Base-by-base conservation (phyloP, 2,888 invertebrate genomes). In the Neocrepidodera transversa region DNA sequence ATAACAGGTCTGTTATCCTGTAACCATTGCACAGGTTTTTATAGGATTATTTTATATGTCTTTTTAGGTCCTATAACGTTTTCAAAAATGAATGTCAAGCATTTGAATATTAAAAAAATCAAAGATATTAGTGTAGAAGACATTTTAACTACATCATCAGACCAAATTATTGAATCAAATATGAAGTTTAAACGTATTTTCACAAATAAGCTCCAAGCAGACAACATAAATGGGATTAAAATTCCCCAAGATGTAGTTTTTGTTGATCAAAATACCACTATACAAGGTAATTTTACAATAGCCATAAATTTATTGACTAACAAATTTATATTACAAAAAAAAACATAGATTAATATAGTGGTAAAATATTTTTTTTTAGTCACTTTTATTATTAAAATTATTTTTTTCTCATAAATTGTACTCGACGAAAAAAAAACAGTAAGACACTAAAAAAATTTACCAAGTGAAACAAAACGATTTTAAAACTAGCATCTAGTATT, bases 111-210 rank as follows among this genome's bases (percentile, higher is more conserved):
- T n/a, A 61, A 67, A 23, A 65, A 60, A 18, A 23, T 77, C 13
- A 64, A 68, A 10, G 66, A 64, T 35, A 58, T 70, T 2, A 23
- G 60, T 20, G 55, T 66, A 26, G 58, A 66, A 7, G 50, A 70
- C 14, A 62, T 77, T 8, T 53, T 78, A 23, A 78, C 78, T n/a
- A 69, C 66, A 36, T 64, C 73, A 36, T 77, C 78, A 14, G 63
- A 75, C 53, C 78, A 78, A 70, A 67, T 53, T 3, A 64, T 77
- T 8, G 60, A 64, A 20, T 73, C 78, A 2, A 58, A 63, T n/a
- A 60, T 78, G 4, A 63, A 68, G 20, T 72, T 78, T 32, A 51
- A 62, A 3, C 57, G 64, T 43, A 68, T 76, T 17, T 56, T 68
- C 38, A 68, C 68, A 1, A 18, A 55, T 11, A 70, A 72, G 52